Evolutionary conservation across 2,797 vertebrate species (phyloP).

Genomic region (Chloroceryle inda): DNA sequence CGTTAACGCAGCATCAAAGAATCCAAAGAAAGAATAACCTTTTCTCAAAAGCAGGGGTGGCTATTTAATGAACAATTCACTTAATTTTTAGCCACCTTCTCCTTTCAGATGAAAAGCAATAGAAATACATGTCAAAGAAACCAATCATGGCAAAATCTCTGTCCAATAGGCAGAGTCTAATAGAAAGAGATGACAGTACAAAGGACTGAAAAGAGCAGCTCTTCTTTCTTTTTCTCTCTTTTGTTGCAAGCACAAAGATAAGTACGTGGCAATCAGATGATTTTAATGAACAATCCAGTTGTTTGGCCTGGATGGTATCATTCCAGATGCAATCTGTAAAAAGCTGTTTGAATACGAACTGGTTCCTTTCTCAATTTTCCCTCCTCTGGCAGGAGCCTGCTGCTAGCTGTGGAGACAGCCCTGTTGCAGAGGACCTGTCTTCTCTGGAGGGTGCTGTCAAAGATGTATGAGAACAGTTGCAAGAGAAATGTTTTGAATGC

Average conservation of each 20-base stretch:
- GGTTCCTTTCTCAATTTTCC: neutral
- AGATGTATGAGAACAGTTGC: neutral
- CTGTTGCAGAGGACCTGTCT: neutral
- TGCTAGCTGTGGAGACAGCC: neutral
- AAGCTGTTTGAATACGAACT: neutral
- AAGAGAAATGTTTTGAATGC: neutral
- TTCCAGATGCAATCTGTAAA: neutral
- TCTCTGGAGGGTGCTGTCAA: neutral
- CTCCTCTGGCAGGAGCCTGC: neutral
- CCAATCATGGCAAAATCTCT: constrained; percentile 60
- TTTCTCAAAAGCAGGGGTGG: constrained; percentile 58
- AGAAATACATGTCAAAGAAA: constrained; percentile 59
- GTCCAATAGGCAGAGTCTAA: constrained; percentile 44
- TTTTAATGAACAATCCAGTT: constrained; percentile 50
- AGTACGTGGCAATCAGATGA: constrained; percentile 54
- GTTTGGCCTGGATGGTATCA: neutral
- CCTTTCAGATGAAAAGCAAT: constrained; percentile 74
- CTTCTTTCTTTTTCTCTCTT: neutral
- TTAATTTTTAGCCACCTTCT: constrained; percentile 75
- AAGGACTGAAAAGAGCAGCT: constrained; percentile 30
- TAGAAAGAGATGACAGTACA: constrained; percentile 45
- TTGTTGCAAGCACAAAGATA: constrained; percentile 68
- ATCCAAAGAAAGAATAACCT: constrained; percentile 29
- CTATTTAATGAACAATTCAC: constrained; percentile 78
- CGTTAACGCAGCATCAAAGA: constrained; percentile 50